Percentiles rank a stretch among this genome's conserved stretches.
These are phyloP conservation scores for Tiliacea aurago DNA, from an alignment of 2,888 invertebrate species.

Conservation along the genomic window DNA sequence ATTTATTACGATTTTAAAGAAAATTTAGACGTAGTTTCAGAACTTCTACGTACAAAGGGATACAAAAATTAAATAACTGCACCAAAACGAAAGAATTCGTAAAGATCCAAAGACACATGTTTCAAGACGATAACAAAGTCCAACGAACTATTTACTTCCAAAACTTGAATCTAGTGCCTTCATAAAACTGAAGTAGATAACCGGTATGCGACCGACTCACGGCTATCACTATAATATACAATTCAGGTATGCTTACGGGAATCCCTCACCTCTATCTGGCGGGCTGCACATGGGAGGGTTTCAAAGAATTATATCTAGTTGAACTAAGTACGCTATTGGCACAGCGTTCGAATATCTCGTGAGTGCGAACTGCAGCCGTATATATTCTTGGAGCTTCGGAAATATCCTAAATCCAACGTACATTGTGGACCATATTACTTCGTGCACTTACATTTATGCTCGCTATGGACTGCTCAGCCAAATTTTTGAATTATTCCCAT, in stretches of 20 bases:
- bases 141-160: conserved; percentile 32
- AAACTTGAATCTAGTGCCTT: conserved; percentile 33
- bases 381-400: conserved; percentile 78
- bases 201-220: conserved; percentile 6
- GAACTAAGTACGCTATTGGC: conserved; percentile 71
- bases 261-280: conserved; percentile 59
- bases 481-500: conserved; percentile 87
- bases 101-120: conserved; percentile 14
- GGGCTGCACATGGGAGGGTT: conserved; percentile 64
- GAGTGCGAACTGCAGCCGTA: conserved; percentile 75
- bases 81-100: neutral
- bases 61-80: neutral
- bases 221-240: conserved; percentile 43
- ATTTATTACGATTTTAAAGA: conserved; percentile 39
- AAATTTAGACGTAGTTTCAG: conserved; percentile 16
- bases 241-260: conserved; percentile 54
- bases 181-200: conserved; percentile 32
- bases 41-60: conserved; percentile 2
- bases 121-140: conserved; percentile 21
- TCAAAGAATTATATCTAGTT: conserved; percentile 70
- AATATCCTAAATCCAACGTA: conserved; percentile 82
- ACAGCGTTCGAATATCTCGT: conserved; percentile 73
- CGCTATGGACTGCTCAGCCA: conserved; percentile 81
- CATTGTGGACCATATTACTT: conserved; percentile 82
- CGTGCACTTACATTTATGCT: conserved; percentile 80